A percentile compares a stretch with the other conserved stretches of the same genome.
Conservation (phyloP, 2,888 invertebrate genomes). For the Empis stercorea region DNA sequence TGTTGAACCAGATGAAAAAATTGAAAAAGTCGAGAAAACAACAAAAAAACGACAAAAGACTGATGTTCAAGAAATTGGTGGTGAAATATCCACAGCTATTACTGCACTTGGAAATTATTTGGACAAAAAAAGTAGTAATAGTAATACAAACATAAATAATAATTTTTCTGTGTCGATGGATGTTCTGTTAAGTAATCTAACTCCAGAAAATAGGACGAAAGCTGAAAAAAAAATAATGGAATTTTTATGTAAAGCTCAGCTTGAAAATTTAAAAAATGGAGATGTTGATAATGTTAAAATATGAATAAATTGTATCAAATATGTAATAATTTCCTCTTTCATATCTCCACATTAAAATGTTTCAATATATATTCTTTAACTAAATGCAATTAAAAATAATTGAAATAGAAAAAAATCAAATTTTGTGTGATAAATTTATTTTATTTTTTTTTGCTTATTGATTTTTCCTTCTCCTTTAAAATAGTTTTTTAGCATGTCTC, state of each 20-base stretch:
- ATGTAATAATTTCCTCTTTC: not conserved
- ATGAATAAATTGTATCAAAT: not conserved
- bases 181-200: conserved; percentile 1
- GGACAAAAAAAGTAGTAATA: too few relatives aligned
- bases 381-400: not conserved
- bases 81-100: too few relatives aligned
- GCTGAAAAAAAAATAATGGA: not conserved
- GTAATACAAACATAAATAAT: too few relatives aligned
- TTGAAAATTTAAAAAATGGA: not conserved
- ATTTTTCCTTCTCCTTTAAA: not conserved
- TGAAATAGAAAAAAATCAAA: not conserved
- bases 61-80: too few relatives aligned
- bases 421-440: not conserved
- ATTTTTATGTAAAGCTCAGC: not conserved
- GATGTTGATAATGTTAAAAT: not conserved
- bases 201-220: not conserved
- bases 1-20: too few relatives aligned
- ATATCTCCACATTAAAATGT: not conserved
- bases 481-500: not conserved
- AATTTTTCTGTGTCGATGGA: too few relatives aligned
- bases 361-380: not conserved
- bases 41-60: too few relatives aligned
- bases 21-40: too few relatives aligned
- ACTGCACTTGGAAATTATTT: too few relatives aligned
- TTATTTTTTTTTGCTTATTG: not conserved